Evolutionary conservation across 64 coral and sea anemone species (phyloP), one percentile per base, ranked within the genome.

Genomic region (Stylophora pistillata): DNA sequence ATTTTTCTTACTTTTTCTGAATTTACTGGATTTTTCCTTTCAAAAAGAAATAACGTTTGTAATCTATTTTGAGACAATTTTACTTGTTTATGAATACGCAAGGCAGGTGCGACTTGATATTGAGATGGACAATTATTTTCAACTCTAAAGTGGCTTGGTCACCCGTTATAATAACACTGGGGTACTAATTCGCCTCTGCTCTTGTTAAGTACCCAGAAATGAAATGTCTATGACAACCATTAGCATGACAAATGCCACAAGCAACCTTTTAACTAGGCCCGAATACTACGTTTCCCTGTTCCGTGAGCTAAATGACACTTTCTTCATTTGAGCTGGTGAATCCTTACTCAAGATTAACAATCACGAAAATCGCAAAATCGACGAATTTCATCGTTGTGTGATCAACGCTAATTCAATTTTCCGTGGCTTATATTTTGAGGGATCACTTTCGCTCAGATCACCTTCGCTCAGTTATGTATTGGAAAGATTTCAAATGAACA

Each of bases 241-340:
- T 83, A 52, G 20, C 62, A 83, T 83, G 18, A 83, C 80, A 66
- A 83, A 68, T 14, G 61, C 60, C 33, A 83, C 80, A 68, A 68
- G 60, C 33, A 83, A 37, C 4, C 27, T 23, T 53, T 83, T 83
- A 20, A 41, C 12, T 66, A 20, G 20, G 21, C 63, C 21, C 63
- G 1, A 66, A 26, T n/a, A 4, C 63, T 9, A 60, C 11, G 21
- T n/a, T 23, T 66, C 25, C n/a, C 1, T n/a, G 63, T 66, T 66
- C 37, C 63, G 20, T n/a, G 18, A 66, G 20, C 3, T n/a, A 10
- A 9, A 66, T n/a, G 63, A 5, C 63, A 66, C 63, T 66, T 66
- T 6, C 21, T n/a, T n/a, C 1, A n/a, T 20, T 23, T 66, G 23
- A n/a, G 0, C 1, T 23, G 63, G 21, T 47, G 37, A 47, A 47